Evolutionary conservation across 2,888 invertebrate species (phyloP).

Genomic region (Limnephilus lunatus): DNA sequence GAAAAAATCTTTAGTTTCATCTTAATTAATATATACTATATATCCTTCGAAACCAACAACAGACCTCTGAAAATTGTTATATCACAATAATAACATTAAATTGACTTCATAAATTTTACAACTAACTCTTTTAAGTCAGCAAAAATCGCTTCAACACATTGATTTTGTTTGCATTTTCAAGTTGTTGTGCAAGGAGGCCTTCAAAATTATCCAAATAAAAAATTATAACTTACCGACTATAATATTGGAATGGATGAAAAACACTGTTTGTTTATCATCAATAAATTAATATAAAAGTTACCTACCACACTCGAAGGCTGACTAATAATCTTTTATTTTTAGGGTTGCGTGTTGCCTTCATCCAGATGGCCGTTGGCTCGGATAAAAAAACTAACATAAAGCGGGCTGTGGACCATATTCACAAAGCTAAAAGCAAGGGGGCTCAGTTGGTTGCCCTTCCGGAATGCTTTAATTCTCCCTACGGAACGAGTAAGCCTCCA

Average conservation of each 20-base stretch:
- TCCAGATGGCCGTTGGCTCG: slow-evolving; percentile 88
- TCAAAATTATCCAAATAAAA: too few species aligned
- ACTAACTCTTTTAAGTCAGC: too few species aligned
- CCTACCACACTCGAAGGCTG: neutral
- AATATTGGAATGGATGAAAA: neutral
- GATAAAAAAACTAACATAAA: slow-evolving; percentile 87
- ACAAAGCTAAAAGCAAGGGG: slow-evolving; percentile 81
- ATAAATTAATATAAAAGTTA: neutral
- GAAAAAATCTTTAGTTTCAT: too few species aligned
- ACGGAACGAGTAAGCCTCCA: slow-evolving; percentile 83
- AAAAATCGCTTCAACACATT: neutral
- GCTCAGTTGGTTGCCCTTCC: slow-evolving; percentile 82
- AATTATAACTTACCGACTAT: too few species aligned
- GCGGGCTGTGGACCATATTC: slow-evolving; percentile 84
- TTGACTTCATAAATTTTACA: too few species aligned
- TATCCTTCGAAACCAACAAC: neutral
- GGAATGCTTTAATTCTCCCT: slow-evolving; percentile 97
- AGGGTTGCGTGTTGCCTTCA: slow-evolving; percentile 86
- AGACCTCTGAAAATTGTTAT: neutral
- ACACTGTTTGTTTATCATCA: neutral
- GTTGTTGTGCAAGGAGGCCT: too few species aligned
- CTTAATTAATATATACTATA: too few species aligned
- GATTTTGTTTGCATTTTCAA: too few species aligned
- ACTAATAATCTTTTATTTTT: slow-evolving; percentile 44
- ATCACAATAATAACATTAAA: too few species aligned